Evolutionary conservation across 2,797 vertebrate genomes (phyloP).

Genomic region (Onychomys arenicola): DNA sequence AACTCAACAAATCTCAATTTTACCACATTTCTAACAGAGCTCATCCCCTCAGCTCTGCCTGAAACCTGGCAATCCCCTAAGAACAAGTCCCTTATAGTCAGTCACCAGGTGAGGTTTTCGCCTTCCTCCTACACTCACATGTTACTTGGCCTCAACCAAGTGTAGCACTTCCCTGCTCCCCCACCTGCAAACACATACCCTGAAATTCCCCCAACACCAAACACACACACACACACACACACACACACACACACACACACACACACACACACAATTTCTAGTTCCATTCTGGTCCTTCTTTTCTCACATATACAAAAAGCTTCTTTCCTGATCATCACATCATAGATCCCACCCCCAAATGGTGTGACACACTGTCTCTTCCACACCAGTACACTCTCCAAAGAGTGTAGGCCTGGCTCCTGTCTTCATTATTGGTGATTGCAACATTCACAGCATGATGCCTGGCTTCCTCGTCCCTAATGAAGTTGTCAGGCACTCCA

Average conservation of each 20-base stretch:
- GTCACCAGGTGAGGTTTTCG: background rate
- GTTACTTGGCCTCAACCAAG: background rate
- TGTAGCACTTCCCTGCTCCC: background rate
- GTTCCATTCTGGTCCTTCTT: background rate
- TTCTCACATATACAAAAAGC: background rate
- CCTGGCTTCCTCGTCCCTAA: conserved; percentile 12
- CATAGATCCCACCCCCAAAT: background rate
- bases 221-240: background rate
- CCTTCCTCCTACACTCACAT: background rate
- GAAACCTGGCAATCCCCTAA: background rate
- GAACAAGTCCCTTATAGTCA: background rate
- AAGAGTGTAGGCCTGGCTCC: background rate
- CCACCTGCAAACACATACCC: background rate
- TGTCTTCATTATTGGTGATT: background rate
- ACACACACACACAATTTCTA: background rate
- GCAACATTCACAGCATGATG: background rate
- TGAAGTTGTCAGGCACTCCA: background rate
- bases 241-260: background rate
- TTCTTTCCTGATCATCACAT: background rate
- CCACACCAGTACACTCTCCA: background rate
- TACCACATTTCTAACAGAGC: background rate
- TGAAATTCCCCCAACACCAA: background rate
- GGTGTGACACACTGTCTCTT: background rate
- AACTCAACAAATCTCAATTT: background rate
- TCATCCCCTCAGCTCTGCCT: background rate